Conservation (phyloP, 2,888 invertebrate species). For the Rotaria macrura region DNA sequence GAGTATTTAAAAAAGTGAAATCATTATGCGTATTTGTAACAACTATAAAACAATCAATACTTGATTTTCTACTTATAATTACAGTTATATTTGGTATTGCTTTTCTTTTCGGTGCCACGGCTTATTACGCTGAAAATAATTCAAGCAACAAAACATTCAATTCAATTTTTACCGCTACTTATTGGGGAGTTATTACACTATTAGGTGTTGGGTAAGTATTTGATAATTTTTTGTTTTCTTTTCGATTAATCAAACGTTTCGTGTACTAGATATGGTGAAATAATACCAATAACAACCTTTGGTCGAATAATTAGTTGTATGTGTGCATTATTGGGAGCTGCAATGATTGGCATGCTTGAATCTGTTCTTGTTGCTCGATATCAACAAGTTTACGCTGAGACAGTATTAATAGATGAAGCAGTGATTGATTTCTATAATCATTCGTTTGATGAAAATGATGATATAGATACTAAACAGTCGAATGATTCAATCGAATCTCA, state of each 20-base stretch:
- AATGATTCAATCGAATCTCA: too few relatives aligned
- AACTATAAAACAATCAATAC: slow-evolving; percentile 43
- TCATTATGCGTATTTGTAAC: slow-evolving; percentile 43
- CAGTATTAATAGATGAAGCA: neutral
- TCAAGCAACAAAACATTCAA: slow-evolving; percentile 38
- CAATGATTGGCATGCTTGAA: neutral
- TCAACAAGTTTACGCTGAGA: neutral
- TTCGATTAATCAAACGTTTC: neutral
- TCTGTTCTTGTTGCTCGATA: slow-evolving; percentile 1
- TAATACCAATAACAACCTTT: neutral
- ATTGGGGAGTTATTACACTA: slow-evolving; percentile 48
- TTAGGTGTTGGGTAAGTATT: slow-evolving; percentile 41
- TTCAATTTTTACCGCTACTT: slow-evolving; percentile 47
- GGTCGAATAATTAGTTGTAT: neutral
- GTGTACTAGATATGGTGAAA: slow-evolving; percentile 38
- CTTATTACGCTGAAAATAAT: slow-evolving; percentile 44
- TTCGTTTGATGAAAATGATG: neutral
- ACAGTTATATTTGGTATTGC: slow-evolving; percentile 44
- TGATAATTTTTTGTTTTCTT: neutral
- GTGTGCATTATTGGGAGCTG: slow-evolving; percentile 2
- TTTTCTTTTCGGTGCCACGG: slow-evolving; percentile 44
- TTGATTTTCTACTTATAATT: slow-evolving; percentile 45
- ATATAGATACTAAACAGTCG: neutral
- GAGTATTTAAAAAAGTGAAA: slow-evolving; percentile 42
- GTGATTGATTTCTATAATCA: neutral